phyloP scores from a whole-genome alignment of 2,797 vertebrate genomes.

The Muscicapa comitata region DNA sequence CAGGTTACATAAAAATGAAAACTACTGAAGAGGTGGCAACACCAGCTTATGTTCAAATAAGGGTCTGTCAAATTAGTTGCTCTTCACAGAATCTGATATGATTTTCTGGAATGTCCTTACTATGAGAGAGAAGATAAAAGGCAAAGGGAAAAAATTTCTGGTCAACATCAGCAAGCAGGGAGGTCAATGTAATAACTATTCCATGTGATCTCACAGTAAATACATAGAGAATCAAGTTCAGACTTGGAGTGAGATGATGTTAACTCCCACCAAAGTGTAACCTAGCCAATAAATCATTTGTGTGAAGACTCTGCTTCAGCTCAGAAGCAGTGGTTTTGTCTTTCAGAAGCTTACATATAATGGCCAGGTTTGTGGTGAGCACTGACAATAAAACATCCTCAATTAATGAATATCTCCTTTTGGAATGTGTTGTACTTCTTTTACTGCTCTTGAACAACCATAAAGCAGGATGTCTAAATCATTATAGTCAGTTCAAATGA shows the following conservation, averaged over 20 bases:
- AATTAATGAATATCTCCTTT: not conserved
- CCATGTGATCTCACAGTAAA: not conserved
- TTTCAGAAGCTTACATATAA: not conserved
- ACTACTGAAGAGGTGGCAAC: not conserved
- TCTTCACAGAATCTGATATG: not conserved
- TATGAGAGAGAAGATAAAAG: not conserved
- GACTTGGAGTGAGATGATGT: not conserved
- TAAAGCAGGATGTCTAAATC: not conserved
- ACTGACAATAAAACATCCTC: not conserved
- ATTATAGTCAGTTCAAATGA: not conserved
- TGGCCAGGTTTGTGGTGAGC: not conserved
- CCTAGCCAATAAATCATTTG: not conserved
- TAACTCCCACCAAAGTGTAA: not conserved
- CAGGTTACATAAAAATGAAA: accelerated
- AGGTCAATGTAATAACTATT: not conserved
- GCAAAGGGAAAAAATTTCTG: not conserved
- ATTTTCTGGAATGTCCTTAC: not conserved
- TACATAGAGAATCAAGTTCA: not conserved
- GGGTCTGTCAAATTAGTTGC: not conserved
- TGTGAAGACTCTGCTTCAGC: not conserved
- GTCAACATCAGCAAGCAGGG: not conserved
- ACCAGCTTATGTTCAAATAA: not conserved
- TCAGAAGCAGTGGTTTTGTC: not conserved
- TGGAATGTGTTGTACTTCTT: not conserved
- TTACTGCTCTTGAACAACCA: not conserved